Base-by-base conservation (phyloP, 2,888 invertebrate genomes). In the Polymixis lichenea region DNA sequence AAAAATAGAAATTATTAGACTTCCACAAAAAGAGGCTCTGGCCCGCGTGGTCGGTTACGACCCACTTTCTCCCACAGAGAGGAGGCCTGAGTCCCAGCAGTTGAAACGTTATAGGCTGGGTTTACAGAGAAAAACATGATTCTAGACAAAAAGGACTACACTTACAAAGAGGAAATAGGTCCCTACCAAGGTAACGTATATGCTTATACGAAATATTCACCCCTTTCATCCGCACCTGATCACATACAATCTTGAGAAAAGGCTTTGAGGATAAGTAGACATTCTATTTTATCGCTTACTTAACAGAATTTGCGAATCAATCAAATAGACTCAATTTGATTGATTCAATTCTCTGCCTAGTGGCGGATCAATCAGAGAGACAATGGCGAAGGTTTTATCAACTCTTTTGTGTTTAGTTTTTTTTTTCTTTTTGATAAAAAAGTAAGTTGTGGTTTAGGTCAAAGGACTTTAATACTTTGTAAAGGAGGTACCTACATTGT, bases 301-400 rank as follows among this genome's bases (percentile, higher is more conserved):
- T 62, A 32, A 70, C 32, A 13, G 70, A 66, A 53, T 43, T 66
- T 53, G 11, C 22, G 53, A 53, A 72, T 72, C 51, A 53, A 53
- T 66, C 71, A 72, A 66, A 66, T 53, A 38, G 15, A 53, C 15
- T 65, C 38, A 11, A 11, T 51, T 72, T 66, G 51, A 71, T 66
- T 72, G 38, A 66, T 72, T 72, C 22, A 66, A 66, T 28, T 28
- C 22, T 65, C 25, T 49, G 32, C n/a, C 28, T 49, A 28, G 19
- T 32, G 62, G n/a, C 38, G 51, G 65, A 71, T 71, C 51, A 71
- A 53, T 71, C 38, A 38, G 38, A 49, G 32, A 64, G n/a, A 70
- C 49, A 64, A 65, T 51, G 19, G 51, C 5, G 13, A 25, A 22
- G 64, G n/a, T 51, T 51, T 62, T 51, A 65, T 51, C 25, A 38